phyloP scores from a whole-genome alignment of 2,113 vertebrate species.

The human region DNA sequence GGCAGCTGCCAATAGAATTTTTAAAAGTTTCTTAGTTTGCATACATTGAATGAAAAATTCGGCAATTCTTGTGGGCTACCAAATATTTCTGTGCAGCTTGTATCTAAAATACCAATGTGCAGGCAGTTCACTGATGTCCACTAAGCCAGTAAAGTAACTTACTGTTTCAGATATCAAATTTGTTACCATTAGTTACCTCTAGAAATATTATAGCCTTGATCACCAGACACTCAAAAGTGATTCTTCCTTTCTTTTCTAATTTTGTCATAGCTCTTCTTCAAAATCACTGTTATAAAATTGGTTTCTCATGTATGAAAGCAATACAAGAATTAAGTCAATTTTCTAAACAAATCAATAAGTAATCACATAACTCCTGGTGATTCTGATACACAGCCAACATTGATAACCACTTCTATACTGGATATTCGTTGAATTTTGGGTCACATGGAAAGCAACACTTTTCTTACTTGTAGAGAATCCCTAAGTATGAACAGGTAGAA shows the following conservation, averaged over 20 bases:
- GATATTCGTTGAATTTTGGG: neutral
- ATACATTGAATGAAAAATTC: constrained; percentile 60
- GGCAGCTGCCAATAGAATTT: neutral
- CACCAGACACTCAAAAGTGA: neutral
- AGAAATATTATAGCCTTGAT: neutral
- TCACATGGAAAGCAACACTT: neutral
- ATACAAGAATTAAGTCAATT: neutral
- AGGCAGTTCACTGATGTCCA: constrained; percentile 31
- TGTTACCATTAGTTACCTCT: constrained; percentile 19
- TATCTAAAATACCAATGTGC: constrained; percentile 39
- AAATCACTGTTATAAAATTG: neutral
- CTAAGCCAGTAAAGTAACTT: neutral
- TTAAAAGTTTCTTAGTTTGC: constrained; percentile 5
- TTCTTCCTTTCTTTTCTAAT: neutral
- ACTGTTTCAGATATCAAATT: neutral
- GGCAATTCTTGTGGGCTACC: neutral
- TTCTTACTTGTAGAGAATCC: neutral
- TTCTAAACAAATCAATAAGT: neutral
- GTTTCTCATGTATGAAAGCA: neutral
- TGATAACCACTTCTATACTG: neutral
- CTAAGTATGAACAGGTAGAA: neutral
- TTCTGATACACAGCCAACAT: neutral
- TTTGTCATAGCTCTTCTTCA: neutral
- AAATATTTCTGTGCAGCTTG: constrained; percentile 34
- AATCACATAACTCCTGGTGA: neutral